phyloP scores from a whole-genome alignment of 2,113 vertebrate species.

The Dunckerocampus dactyliophorus region DNA sequence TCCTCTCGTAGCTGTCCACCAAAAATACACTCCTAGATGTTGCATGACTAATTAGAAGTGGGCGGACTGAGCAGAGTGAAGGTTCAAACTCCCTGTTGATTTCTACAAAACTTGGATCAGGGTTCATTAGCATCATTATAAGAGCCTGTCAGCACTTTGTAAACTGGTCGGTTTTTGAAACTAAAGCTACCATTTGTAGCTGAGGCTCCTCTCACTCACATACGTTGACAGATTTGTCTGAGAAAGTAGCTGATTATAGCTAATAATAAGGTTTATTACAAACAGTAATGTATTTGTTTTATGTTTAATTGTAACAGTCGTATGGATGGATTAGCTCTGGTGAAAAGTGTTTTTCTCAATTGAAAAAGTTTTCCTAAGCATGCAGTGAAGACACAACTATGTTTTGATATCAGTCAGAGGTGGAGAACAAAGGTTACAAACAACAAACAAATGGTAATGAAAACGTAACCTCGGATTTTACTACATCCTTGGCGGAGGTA shows the following conservation, averaged over 20 bases:
- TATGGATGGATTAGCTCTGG: too few species aligned
- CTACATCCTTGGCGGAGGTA: conserved; percentile 2
- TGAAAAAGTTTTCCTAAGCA: background rate
- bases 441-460: conserved; percentile 10
- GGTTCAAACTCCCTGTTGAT: background rate
- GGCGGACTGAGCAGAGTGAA: background rate
- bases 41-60: background rate
- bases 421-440: conserved; percentile 9
- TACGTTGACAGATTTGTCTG: background rate
- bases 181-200: background rate
- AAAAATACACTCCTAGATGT: background rate
- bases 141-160: background rate
- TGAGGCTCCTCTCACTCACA: background rate
- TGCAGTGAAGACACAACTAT: background rate
- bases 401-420: conserved; percentile 9
- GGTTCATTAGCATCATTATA: background rate
- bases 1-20: background rate
- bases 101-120: background rate
- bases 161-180: too few species aligned
- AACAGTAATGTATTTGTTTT: too few species aligned
- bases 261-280: background rate
- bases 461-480: conserved; percentile 10
- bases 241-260: background rate
- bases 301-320: too few species aligned
- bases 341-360: conserved; percentile 1